phyloP scores from a whole-genome alignment of 1,140 invertebrate genomes.

The Drosophila rufa region DNA sequence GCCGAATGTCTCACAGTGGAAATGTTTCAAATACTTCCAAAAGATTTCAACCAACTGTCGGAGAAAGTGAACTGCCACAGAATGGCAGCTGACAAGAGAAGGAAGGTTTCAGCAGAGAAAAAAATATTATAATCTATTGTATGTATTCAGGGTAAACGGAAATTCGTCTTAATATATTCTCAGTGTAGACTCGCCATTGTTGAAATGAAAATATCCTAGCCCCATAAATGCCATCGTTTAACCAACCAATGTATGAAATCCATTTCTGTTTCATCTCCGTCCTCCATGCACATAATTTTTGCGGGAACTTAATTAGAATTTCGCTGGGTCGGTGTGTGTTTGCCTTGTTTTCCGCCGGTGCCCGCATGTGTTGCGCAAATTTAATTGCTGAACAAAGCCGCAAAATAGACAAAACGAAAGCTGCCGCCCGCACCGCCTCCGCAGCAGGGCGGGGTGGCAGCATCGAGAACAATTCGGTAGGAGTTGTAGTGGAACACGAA shows the following conservation, averaged over 20 bases:
- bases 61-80: neutral
- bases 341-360: slow-evolving; percentile 19
- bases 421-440: slow-evolving; percentile 21
- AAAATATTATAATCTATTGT: too few species aligned
- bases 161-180: neutral
- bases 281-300: slow-evolving; percentile 32
- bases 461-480: slow-evolving; percentile 10
- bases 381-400: slow-evolving; percentile 81
- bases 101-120: neutral
- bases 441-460: neutral
- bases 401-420: slow-evolving; percentile 72
- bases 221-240: neutral
- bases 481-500: slow-evolving; percentile 43
- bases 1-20: neutral
- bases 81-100: neutral
- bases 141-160: neutral
- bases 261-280: slow-evolving; percentile 15
- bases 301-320: slow-evolving; percentile 41
- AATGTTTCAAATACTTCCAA: neutral
- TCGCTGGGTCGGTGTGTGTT: slow-evolving; percentile 16
- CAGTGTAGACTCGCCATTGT: neutral
- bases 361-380: slow-evolving; percentile 74
- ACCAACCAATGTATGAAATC: slow-evolving; percentile 1
- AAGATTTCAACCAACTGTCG: neutral
- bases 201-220: neutral